Evolutionary conservation across 2,888 invertebrate genomes (phyloP).

Genomic region (Drosophila meridionalis): DNA sequence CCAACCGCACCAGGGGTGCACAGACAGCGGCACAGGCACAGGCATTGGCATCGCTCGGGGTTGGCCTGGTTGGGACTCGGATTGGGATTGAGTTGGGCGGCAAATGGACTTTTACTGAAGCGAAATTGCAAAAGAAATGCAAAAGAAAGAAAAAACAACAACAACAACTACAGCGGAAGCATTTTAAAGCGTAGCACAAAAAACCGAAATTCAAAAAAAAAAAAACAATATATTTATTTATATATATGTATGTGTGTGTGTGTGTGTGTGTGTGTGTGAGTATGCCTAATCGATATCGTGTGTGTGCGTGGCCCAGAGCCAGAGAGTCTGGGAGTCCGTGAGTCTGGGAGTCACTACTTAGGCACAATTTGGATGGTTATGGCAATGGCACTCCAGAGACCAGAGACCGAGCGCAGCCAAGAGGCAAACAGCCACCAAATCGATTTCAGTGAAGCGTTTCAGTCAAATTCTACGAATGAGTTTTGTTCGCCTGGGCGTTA

Average conservation of each 20-base stretch:
- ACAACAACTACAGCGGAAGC: constrained; percentile 58
- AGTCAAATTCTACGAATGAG: constrained; percentile 73
- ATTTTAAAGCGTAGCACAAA: constrained; percentile 75
- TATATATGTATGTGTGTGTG: constrained; percentile 1
- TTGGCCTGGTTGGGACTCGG: constrained; percentile 60
- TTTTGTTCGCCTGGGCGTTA: constrained; percentile 69
- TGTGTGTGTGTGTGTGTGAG: constrained; percentile 26
- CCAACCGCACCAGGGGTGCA: constrained; percentile 83
- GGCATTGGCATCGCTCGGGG: constrained; percentile 45
- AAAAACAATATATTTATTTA: constrained; percentile 19
- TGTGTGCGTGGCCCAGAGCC: constrained; percentile 54
- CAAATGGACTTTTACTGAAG: constrained; percentile 72
- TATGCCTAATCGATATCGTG: constrained; percentile 71
- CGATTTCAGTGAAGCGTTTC: constrained; percentile 73
- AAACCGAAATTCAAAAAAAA: constrained; percentile 52
- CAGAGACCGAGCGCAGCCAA: constrained; percentile 18
- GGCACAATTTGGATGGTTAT: constrained; percentile 82
- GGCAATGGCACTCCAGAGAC: constrained; percentile 83
- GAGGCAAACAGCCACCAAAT: constrained; percentile 53
- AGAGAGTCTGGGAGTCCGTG: constrained; percentile 7
- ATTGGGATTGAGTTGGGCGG: constrained; percentile 48
- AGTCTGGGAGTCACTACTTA: constrained; percentile 73
- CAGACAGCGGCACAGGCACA: constrained; percentile 13
- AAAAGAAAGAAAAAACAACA: constrained; percentile 25
- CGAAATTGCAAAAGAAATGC: constrained; percentile 66